These are phyloP conservation scores for Patella ulyssiponensis DNA, from an alignment of 2,888 invertebrate species.

Conservation along the genomic window DNA sequence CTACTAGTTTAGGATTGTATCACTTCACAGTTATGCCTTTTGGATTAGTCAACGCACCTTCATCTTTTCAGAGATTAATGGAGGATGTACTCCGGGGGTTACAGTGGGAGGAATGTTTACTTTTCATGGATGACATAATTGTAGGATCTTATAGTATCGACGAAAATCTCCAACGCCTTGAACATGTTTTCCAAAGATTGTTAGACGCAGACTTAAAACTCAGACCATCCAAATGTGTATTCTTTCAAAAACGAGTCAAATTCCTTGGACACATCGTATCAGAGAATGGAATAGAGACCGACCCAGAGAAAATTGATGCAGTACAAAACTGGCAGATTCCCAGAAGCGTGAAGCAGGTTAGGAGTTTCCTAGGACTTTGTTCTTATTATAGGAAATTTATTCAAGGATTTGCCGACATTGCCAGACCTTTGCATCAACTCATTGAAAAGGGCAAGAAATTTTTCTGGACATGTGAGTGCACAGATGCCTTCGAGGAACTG, in stretches of 20 bases:
- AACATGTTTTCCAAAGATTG: constrained; percentile 34
- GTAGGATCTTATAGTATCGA: no score
- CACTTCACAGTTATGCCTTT: no score
- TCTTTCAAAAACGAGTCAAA: constrained; percentile 28
- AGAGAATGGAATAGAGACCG: no score
- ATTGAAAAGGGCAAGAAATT: constrained; percentile 19
- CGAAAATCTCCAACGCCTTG: constrained; percentile 24
- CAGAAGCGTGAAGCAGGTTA: constrained; percentile 22
- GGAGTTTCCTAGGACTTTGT: constrained; percentile 32
- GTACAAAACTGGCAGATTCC: constrained; percentile 33
- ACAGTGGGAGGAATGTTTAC: no score
- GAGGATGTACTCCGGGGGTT: no score
- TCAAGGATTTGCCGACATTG: constrained; percentile 27
- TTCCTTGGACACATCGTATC: no score
- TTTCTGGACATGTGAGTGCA: constrained; percentile 9
- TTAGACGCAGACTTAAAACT: constrained; percentile 33
- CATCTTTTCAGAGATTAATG: no score
- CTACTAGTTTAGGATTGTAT: no score
- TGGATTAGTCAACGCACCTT: no score
- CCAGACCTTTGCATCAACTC: no score
- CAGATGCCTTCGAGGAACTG: constrained; percentile 21
- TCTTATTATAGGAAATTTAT: constrained; percentile 36
- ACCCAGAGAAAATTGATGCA: constrained; percentile 32
- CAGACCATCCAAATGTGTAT: constrained; percentile 39
- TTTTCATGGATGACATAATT: no score